Conservation (phyloP, 2,888 invertebrate species). For the Julus scanicus region DNA sequence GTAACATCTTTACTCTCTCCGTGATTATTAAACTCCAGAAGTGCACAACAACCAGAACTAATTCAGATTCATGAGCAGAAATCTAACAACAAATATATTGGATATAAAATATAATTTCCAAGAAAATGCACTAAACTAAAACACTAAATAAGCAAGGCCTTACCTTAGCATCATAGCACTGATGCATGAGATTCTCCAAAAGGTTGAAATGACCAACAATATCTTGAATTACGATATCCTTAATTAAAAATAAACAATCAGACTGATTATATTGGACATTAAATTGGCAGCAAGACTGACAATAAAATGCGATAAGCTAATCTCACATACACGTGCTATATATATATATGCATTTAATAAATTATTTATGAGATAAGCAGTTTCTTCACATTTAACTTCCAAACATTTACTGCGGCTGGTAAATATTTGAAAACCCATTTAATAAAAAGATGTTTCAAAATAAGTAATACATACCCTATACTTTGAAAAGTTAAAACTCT, state of each 20-base stretch:
- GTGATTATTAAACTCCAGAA: constrained; percentile 16
- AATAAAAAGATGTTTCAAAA: neutral
- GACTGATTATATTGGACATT: no score
- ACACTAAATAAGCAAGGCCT: neutral
- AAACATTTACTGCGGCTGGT: no score
- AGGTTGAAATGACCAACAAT: constrained; percentile 1
- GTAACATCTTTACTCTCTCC: constrained; percentile 13
- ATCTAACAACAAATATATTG: constrained; percentile 29
- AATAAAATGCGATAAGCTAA: no score
- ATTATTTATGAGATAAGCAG: no score
- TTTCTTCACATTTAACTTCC: no score
- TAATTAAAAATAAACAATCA: neutral
- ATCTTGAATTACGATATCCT: constrained; percentile 16
- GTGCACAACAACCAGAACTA: neutral
- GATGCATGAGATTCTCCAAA: constrained; percentile 50
- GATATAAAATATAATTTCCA: neutral
- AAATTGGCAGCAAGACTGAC: no score
- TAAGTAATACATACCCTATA: neutral
- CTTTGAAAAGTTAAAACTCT: neutral
- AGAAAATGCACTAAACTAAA: neutral
- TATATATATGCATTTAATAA: no score
- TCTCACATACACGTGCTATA: no score
- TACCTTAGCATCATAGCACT: constrained; percentile 46
- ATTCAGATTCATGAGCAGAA: constrained; percentile 1
- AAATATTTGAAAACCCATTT: neutral